Conservation (phyloP, 2,888 invertebrate species). For the Lepidochitona cinerea region DNA sequence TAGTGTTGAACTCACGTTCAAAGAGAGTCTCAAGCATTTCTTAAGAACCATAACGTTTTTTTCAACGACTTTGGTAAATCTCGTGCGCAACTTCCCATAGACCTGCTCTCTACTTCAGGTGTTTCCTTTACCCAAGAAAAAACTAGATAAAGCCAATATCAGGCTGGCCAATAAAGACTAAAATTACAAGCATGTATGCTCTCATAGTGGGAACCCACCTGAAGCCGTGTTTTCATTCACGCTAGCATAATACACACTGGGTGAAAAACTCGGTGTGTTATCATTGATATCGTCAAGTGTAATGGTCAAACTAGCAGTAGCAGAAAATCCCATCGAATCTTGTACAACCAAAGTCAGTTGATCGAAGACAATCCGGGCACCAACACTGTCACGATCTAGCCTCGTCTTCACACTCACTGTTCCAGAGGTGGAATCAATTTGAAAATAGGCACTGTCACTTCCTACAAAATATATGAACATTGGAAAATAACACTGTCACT, state of each 20-base stretch:
- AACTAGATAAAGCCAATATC: too few species aligned
- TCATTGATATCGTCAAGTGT: conserved; percentile 28
- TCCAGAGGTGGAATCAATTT: background rate
- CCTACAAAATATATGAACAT: background rate
- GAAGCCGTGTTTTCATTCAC: background rate
- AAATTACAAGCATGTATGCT: too few species aligned
- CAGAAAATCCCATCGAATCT: conserved; percentile 13
- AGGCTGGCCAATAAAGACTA: too few species aligned
- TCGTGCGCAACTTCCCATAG: too few species aligned
- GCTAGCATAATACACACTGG: conserved; percentile 12
- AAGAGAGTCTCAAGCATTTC: too few species aligned
- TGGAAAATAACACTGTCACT: background rate
- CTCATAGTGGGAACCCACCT: background rate
- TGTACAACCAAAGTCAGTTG: conserved; percentile 1
- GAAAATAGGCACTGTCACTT: background rate
- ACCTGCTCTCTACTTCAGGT: too few species aligned
- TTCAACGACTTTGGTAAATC: too few species aligned
- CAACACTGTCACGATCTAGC: background rate
- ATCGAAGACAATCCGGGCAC: background rate
- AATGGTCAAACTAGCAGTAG: conserved; percentile 16
- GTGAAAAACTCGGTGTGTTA: conserved; percentile 18
- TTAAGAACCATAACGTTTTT: too few species aligned
- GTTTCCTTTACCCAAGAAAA: too few species aligned
- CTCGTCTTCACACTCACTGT: background rate
- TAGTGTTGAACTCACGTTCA: too few species aligned